Evolutionary conservation across 2,797 vertebrate genomes (phyloP).

Genomic region (Trachops cirrhosus): DNA sequence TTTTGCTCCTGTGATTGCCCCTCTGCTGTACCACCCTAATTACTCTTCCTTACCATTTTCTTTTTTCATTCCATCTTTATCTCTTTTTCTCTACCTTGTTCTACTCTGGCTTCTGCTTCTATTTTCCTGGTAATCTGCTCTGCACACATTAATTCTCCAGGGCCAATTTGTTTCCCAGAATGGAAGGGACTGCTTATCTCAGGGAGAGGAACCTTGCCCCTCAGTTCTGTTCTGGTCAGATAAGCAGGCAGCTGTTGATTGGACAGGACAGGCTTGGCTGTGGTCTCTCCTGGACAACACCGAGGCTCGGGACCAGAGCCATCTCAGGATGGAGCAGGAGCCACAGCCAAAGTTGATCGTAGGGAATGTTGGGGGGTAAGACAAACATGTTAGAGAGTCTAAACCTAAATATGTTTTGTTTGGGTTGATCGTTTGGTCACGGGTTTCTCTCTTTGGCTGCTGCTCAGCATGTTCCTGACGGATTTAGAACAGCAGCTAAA

Average conservation of each 20-base stretch:
- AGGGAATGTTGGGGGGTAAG: background rate
- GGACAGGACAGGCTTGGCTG: background rate
- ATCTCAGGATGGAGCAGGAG: background rate
- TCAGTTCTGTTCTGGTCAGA: constrained; percentile 53
- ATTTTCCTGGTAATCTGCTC: constrained; percentile 51
- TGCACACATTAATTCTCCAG: constrained; percentile 22
- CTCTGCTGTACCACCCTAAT: background rate
- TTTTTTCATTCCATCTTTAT: background rate
- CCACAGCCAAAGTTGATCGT: background rate
- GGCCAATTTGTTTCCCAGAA: constrained; percentile 37
- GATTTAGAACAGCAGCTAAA: background rate
- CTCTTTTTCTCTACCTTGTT: background rate
- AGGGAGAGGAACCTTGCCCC: constrained; percentile 37
- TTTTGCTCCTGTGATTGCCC: background rate
- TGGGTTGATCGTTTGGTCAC: constrained; percentile 39
- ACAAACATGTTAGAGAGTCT: constrained; percentile 37
- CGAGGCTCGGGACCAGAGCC: background rate
- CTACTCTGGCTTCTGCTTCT: background rate
- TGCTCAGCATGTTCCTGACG: background rate
- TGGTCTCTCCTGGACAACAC: background rate
- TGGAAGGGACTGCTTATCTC: constrained; percentile 47
- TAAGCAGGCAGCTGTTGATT: constrained; percentile 52
- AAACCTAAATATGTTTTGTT: constrained; percentile 33
- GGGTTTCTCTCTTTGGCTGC: constrained; percentile 24
- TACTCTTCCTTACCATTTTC: background rate